These are phyloP conservation scores for Probosciger aterrimus DNA, from an alignment of 2,113 vertebrate species.

Conservation along the genomic window DNA sequence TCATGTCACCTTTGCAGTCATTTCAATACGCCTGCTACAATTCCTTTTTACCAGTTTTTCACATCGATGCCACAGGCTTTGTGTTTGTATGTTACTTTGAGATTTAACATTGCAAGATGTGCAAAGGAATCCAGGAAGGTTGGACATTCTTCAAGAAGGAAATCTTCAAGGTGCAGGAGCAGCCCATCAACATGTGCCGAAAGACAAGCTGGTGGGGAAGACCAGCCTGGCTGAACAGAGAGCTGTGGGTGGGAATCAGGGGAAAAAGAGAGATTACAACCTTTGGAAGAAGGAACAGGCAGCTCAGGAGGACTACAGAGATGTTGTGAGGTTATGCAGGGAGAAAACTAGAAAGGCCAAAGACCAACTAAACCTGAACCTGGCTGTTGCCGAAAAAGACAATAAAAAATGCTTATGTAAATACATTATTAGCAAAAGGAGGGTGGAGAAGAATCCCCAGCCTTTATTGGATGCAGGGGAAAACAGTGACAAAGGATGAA, in stretches of 20 bases:
- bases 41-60: background rate
- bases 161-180: fast-evolving
- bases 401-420: too few species aligned
- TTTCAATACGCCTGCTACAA: background rate
- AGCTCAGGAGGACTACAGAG: background rate
- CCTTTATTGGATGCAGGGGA: too few species aligned
- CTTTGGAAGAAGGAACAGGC: background rate
- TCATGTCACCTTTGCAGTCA: background rate
- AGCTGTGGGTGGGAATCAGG: background rate
- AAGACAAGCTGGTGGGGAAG: fast-evolving
- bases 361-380: too few species aligned
- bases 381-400: too few species aligned
- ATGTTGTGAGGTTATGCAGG: background rate
- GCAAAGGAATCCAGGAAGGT: background rate
- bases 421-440: background rate
- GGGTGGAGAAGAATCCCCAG: too few species aligned
- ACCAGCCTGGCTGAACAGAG: background rate
- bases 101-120: background rate
- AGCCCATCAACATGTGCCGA: fast-evolving
- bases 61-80: background rate
- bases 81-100: background rate
- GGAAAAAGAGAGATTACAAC: background rate
- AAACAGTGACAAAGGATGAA: background rate
- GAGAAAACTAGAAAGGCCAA: too few species aligned
- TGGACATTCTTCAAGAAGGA: background rate